phyloP scores from a whole-genome alignment of 2,113 vertebrate genomes.

The Muntiacus muntjak region DNA sequence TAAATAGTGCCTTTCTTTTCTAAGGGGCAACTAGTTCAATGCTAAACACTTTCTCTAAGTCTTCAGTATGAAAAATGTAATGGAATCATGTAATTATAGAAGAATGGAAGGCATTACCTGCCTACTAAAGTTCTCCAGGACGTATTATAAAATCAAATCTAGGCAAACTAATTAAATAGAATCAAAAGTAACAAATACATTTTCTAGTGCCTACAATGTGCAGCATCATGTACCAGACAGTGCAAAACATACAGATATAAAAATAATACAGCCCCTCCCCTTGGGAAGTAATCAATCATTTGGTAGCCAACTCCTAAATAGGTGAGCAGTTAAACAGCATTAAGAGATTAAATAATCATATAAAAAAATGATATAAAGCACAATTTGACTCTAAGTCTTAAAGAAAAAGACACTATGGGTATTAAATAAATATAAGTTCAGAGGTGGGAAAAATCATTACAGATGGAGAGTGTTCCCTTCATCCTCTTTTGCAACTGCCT shows the following conservation, averaged over 20 bases:
- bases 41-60: not conserved
- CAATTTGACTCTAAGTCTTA: not conserved
- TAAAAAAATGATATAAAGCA: not conserved
- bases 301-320: not conserved
- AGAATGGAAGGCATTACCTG: not conserved
- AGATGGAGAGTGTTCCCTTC: not conserved
- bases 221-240: not conserved
- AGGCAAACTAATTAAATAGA: slow-evolving; percentile 2
- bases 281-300: not conserved
- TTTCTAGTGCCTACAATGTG: not conserved
- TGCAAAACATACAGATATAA: not conserved
- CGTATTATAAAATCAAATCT: slow-evolving; percentile 16
- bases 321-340: not conserved
- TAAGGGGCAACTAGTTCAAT: not conserved
- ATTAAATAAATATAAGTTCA: not conserved
- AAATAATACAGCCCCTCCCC: not conserved
- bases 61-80: slow-evolving; percentile 7
- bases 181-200: not conserved
- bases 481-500: slow-evolving; percentile 33
- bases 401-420: not conserved
- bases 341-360: not conserved
- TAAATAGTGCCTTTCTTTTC: not conserved
- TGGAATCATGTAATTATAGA: not conserved
- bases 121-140: not conserved
- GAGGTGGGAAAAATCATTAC: slow-evolving; percentile 23